These are phyloP conservation scores for Anthophora plumipes DNA, from an alignment of 2,888 invertebrate genomes.

Conservation along the genomic window DNA sequence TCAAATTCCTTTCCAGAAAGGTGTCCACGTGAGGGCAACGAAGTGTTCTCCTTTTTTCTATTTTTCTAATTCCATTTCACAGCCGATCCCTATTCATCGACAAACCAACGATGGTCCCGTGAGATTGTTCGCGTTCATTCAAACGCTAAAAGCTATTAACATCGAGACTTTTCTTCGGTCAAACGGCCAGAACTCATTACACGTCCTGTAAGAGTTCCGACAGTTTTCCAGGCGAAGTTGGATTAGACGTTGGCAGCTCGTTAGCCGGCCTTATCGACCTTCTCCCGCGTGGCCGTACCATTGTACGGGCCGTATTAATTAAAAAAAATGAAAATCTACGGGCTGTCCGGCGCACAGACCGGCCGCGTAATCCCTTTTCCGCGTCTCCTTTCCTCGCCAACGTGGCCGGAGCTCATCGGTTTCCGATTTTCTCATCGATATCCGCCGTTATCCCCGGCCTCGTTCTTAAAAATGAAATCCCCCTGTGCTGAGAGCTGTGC, in stretches of 20 bases:
- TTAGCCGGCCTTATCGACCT: slow-evolving; percentile 68
- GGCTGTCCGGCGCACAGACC: slow-evolving; percentile 53
- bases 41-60: background rate
- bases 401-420: slow-evolving; percentile 62
- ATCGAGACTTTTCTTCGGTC: slow-evolving; percentile 61
- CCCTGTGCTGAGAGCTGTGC: too few species aligned
- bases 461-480: slow-evolving; percentile 25
- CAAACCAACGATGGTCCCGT: too few species aligned
- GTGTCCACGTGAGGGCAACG: background rate
- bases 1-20: background rate
- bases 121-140: slow-evolving; percentile 24
- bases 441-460: background rate
- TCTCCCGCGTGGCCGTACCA: slow-evolving; percentile 34
- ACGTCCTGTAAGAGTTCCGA: slow-evolving; percentile 70
- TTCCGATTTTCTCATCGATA: slow-evolving; percentile 70
- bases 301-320: slow-evolving; percentile 67
- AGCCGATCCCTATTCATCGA: slow-evolving; percentile 24
- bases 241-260: slow-evolving; percentile 73
- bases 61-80: background rate
- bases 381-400: slow-evolving; percentile 14
- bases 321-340: slow-evolving; percentile 68
- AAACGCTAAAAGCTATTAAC: slow-evolving; percentile 69
- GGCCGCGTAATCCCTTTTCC: slow-evolving; percentile 50
- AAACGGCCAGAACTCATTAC: slow-evolving; percentile 70
- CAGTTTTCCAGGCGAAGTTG: slow-evolving; percentile 71